Conservation (phyloP, 2,888 invertebrate species). For the Ommatoiulus sabulosus region DNA sequence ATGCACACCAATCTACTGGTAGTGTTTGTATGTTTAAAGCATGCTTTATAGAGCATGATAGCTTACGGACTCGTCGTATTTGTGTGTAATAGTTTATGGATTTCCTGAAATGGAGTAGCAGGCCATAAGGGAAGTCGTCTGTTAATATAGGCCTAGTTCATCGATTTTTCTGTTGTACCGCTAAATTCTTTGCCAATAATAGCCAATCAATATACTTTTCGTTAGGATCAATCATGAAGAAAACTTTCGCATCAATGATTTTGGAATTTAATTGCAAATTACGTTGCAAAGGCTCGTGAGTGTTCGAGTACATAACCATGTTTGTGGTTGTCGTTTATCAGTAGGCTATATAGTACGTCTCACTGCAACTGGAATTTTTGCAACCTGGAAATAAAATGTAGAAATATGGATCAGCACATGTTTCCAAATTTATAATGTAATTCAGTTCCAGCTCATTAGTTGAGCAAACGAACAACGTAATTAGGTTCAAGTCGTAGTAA, state of each 20-base stretch:
- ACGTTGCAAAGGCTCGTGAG: background rate
- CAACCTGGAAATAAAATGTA: too few relatives aligned
- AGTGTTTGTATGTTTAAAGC: background rate
- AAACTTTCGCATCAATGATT: constrained; percentile 22
- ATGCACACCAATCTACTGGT: background rate
- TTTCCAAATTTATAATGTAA: too few relatives aligned
- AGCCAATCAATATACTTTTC: constrained; percentile 40
- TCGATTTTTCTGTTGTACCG: background rate
- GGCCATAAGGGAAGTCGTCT: background rate
- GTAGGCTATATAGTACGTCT: too few relatives aligned
- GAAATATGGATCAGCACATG: too few relatives aligned
- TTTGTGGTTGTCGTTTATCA: too few relatives aligned
- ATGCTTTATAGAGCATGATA: background rate
- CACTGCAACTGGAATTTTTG: too few relatives aligned
- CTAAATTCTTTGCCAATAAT: constrained; percentile 36
- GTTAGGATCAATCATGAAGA: constrained; percentile 43
- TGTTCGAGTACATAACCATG: background rate
- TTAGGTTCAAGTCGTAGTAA: too few relatives aligned
- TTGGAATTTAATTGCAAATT: constrained; percentile 43
- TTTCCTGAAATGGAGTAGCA: background rate
- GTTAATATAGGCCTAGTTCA: background rate
- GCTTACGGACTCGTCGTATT: background rate
- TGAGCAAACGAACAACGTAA: too few relatives aligned
- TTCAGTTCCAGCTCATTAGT: too few relatives aligned
- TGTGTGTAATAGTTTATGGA: constrained; percentile 1